These are phyloP conservation scores for Drosophila macrospina DNA, from an alignment of 2,888 invertebrate genomes.

Conservation along the genomic window DNA sequence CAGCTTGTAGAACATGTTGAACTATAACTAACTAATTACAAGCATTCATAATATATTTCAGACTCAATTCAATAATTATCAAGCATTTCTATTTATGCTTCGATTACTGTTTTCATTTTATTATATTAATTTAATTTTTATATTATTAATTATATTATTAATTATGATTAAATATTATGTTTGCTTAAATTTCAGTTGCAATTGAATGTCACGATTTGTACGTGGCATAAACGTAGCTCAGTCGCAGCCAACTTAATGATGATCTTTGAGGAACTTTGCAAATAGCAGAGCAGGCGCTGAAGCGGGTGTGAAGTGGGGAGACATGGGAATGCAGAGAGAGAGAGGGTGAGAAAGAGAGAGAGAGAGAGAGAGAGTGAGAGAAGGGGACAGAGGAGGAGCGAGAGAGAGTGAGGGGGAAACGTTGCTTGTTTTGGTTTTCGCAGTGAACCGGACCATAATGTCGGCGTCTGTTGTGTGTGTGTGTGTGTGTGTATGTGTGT, in stretches of 20 bases:
- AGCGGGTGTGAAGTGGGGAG: neutral
- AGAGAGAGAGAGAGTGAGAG: neutral
- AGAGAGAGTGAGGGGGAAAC: neutral
- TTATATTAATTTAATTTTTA: too few relatives aligned
- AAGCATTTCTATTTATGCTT: too few relatives aligned
- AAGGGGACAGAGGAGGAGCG: too few relatives aligned
- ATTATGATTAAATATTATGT: too few relatives aligned
- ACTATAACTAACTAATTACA: too few relatives aligned
- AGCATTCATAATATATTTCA: too few relatives aligned
- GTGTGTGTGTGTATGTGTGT: conserved; percentile 12
- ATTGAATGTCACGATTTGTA: neutral
- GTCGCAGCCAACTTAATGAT: neutral
- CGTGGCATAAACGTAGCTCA: neutral
- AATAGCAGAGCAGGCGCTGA: neutral
- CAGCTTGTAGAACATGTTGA: too few relatives aligned
- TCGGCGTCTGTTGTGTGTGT: conserved; percentile 37
- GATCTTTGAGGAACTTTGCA: neutral
- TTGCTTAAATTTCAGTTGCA: too few relatives aligned
- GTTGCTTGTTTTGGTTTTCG: conserved; percentile 34
- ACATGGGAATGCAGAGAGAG: neutral
- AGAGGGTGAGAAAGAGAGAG: too few relatives aligned
- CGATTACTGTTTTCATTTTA: too few relatives aligned
- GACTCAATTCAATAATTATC: too few relatives aligned
- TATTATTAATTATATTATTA: too few relatives aligned
- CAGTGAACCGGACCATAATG: conserved; percentile 43